Base-by-base conservation (phyloP, 2,888 invertebrate species). In the Doris montereyensis region DNA sequence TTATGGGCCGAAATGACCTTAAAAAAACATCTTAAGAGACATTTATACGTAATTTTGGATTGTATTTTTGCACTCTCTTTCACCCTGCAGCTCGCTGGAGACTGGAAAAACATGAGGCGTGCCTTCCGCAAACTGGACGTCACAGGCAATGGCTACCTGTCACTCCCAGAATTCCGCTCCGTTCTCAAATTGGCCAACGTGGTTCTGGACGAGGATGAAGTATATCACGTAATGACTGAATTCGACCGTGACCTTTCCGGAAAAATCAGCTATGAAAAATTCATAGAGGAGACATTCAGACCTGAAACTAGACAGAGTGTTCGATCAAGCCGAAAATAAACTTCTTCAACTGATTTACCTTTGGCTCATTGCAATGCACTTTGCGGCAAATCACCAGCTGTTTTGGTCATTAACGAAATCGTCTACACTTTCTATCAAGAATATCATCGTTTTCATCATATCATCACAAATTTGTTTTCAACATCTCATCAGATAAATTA, bases 141-240 rank as follows among this genome's bases (percentile, higher is more conserved):
- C 21, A 83, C 71, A 30, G 89, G 89, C 76, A 83, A 83, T 26
- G 91, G 91, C 1, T 87, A 86, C 68, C 83, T 91, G 24, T 86
- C 89, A 5, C 84, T 90, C 2, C 87, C 89, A 3, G 90, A 90
- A 76, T 91, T 90, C 86, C 86, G 90, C 4, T 88, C 90, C 1
- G 90, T 90, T 4, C 86, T 91, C n/a, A 89, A 89, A 81, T 84
- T 90, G 32, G 89, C 89, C 72, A 90, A 90, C 78, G 87, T 91
- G 0, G 81, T 87, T n/a, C 83, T 91, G 24, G 87, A 89, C 65
- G 90, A 91, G 77, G 91, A 91, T 32, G 91, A 91, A 74, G 88
- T 90, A 4, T 91, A 90, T 74, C 88, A 91, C 70, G 85, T 91
- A 68, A 85, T 91, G 83, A 87, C 85, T 52, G 84, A 86, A 79